Evolutionary conservation across 2,888 invertebrate genomes (phyloP).

Genomic region (Lepidonotus clava): DNA sequence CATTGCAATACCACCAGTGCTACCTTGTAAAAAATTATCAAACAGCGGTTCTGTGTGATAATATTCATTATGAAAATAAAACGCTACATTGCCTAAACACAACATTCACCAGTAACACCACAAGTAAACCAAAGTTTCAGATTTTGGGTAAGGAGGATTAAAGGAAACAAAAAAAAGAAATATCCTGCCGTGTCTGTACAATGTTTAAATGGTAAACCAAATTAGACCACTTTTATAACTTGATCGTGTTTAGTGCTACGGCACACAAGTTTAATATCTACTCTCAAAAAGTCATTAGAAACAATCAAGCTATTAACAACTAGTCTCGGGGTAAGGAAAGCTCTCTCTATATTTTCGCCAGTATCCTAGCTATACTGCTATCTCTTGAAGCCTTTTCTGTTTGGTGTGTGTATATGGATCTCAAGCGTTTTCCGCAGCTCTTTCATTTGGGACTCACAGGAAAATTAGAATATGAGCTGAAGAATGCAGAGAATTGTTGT

Average conservation of each 20-base stretch:
- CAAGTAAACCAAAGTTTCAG: background rate
- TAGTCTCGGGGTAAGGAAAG: too few species aligned
- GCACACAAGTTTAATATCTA: conserved; percentile 14
- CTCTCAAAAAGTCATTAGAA: background rate
- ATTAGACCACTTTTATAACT: background rate
- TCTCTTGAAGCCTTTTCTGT: too few species aligned
- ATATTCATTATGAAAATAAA: too few species aligned
- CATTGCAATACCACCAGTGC: too few species aligned
- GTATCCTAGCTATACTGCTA: too few species aligned
- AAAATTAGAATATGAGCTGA: too few species aligned
- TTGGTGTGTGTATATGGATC: background rate
- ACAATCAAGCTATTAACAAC: background rate
- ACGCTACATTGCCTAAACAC: too few species aligned
- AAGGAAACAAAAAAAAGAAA: background rate
- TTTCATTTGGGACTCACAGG: background rate
- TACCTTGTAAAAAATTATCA: too few species aligned
- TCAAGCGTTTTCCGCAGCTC: background rate
- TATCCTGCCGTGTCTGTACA: background rate
- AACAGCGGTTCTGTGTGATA: too few species aligned
- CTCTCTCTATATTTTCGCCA: too few species aligned
- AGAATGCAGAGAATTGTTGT: too few species aligned
- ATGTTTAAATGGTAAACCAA: background rate
- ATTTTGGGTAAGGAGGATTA: background rate
- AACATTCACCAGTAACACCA: conserved; percentile 34
- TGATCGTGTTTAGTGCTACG: background rate